These are phyloP conservation scores for Maccullochella peelii DNA, from an alignment of 2,113 vertebrate genomes.

Conservation along the genomic window DNA sequence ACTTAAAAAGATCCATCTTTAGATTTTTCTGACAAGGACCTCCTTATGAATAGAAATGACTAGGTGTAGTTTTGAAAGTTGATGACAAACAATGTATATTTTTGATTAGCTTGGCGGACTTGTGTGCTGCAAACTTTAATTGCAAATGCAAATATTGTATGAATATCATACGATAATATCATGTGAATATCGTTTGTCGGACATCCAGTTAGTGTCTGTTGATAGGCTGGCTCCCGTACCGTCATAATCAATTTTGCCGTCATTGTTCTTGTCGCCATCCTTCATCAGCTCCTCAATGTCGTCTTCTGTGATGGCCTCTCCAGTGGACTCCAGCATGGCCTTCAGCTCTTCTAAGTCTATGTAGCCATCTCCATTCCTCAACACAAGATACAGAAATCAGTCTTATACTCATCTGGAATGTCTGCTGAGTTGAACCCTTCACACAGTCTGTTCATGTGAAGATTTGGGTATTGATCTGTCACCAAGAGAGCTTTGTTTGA, in stretches of 20 bases:
- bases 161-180: too few relatives aligned
- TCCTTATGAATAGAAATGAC: too few relatives aligned
- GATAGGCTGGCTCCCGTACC: slow-evolving; percentile 66
- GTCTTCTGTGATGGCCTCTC: slow-evolving; percentile 86
- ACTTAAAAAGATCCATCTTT: too few relatives aligned
- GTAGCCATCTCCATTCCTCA: slow-evolving; percentile 86
- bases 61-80: too few relatives aligned
- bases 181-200: not conserved
- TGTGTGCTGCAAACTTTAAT: too few relatives aligned
- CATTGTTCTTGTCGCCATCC: slow-evolving; percentile 87
- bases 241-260: slow-evolving; percentile 87
- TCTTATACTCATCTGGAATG: not conserved
- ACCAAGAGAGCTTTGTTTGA: not conserved
- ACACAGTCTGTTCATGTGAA: not conserved
- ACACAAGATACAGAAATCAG: slow-evolving; percentile 19
- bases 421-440: not conserved
- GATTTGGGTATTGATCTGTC: not conserved
- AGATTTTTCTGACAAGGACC: too few relatives aligned
- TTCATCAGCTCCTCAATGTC: slow-evolving; percentile 88
- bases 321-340: slow-evolving; percentile 84
- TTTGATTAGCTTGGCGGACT: too few relatives aligned
- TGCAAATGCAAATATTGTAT: not conserved
- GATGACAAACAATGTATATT: too few relatives aligned
- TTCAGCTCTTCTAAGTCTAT: slow-evolving; percentile 87
- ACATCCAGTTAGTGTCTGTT: not conserved